These are phyloP conservation scores for Drosophila parvula DNA, from an alignment of 1,140 invertebrate species.

Conservation along the genomic window DNA sequence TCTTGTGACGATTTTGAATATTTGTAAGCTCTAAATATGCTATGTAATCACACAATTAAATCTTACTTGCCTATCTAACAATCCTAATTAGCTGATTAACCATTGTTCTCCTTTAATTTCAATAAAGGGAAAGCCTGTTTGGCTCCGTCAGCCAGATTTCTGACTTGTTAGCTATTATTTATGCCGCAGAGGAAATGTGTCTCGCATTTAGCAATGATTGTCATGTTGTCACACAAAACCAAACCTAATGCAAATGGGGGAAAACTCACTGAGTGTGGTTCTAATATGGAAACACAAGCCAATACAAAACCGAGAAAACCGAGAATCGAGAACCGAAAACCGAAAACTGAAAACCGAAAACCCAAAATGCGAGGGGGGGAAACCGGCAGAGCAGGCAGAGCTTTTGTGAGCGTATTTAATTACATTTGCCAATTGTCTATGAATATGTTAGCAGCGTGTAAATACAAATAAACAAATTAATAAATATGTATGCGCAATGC, in stretches of 20 bases:
- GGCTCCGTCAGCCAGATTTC: conserved; percentile 19
- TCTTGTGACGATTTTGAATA: neutral
- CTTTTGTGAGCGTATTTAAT: conserved; percentile 82
- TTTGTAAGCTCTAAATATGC: neutral
- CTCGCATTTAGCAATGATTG: conserved; percentile 60
- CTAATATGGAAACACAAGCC: conserved; percentile 25
- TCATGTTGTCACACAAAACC: conserved; percentile 55
- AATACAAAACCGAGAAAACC: conserved; percentile 30
- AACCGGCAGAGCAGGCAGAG: conserved; percentile 11
- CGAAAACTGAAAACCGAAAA: neutral
- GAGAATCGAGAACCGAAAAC: conserved; percentile 5
- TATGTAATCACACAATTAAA: conserved; percentile 5
- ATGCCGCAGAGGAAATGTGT: conserved; percentile 43
- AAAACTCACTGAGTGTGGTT: conserved; percentile 15
- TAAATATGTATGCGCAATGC: conserved; percentile 62
- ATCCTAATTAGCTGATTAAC: conserved; percentile 49
- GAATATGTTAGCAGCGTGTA: conserved; percentile 81
- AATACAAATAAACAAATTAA: conserved; percentile 76
- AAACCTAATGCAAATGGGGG: conserved; percentile 30
- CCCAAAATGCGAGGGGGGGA: conserved; percentile 20
- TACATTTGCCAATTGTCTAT: conserved; percentile 82
- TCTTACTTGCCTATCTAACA: conserved; percentile 9
- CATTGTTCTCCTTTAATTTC: conserved; percentile 8
- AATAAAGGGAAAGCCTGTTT: neutral
- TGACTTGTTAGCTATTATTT: conserved; percentile 45